Evolutionary conservation across 2,888 invertebrate species (phyloP).

Genomic region (Cacoxenus indagator): DNA sequence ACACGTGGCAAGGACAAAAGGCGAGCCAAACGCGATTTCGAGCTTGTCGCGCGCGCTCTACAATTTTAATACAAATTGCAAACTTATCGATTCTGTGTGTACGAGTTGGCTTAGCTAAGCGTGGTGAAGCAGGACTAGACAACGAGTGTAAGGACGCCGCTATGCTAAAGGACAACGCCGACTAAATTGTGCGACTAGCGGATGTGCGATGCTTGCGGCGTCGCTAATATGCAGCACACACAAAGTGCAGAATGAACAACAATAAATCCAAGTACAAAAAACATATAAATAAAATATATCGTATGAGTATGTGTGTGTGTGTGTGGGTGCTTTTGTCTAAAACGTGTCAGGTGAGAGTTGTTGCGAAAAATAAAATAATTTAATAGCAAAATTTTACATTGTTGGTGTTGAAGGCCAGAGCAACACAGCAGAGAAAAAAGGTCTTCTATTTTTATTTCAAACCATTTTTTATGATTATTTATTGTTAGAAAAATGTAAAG

Average conservation of each 20-base stretch:
- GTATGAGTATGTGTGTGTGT: too few relatives aligned
- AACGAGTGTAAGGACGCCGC: neutral
- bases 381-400: neutral
- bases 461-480: neutral
- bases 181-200: neutral
- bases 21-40: neutral
- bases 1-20: neutral
- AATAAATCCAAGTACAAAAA: constrained; percentile 12
- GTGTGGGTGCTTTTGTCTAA: constrained; percentile 5
- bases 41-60: neutral
- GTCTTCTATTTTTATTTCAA: neutral
- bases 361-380: neutral
- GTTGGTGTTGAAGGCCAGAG: neutral
- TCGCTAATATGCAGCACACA: constrained; percentile 22
- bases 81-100: constrained; percentile 28
- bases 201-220: neutral
- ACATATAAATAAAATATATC: constrained; percentile 25
- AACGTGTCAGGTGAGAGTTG: neutral
- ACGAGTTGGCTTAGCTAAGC: constrained; percentile 5
- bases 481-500: neutral
- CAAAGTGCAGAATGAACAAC: neutral
- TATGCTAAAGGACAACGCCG: neutral
- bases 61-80: constrained; percentile 32
- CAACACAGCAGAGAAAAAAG: neutral
- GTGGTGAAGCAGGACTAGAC: neutral